phyloP scores from a whole-genome alignment of 2,113 vertebrate genomes.

The Thalassarche chlororhynchos region DNA sequence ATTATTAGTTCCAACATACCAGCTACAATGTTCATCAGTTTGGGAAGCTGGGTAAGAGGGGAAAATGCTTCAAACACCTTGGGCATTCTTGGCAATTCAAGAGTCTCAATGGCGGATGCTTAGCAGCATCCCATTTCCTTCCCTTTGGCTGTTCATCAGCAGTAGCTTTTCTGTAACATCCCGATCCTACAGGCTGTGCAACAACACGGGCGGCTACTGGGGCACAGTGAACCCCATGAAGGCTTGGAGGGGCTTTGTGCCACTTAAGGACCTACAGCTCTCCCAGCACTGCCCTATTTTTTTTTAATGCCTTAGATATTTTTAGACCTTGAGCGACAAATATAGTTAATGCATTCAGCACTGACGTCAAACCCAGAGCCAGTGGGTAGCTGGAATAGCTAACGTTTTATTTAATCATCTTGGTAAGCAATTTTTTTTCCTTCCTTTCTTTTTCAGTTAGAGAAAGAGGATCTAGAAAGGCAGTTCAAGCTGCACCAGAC shows the following conservation, averaged over 20 bases:
- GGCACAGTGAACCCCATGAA: neutral
- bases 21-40: neutral
- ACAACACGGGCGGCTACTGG: neutral
- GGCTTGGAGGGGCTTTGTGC: neutral
- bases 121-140: neutral
- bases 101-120: fast-evolving
- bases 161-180: neutral
- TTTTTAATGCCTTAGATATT: constrained; percentile 65
- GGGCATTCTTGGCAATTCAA: neutral
- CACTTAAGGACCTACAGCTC: constrained; percentile 29
- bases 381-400: constrained; percentile 72
- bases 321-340: constrained; percentile 66
- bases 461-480: constrained; percentile 13
- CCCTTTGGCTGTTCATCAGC: neutral
- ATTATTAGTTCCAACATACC: neutral
- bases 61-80: neutral
- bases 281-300: constrained; percentile 39
- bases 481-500: neutral
- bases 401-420: constrained; percentile 74
- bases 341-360: constrained; percentile 73
- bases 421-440: constrained; percentile 30
- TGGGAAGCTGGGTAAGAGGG: neutral
- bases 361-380: constrained; percentile 71
- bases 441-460: constrained; percentile 16
- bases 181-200: neutral